Evolutionary conservation across 2,888 invertebrate genomes (phyloP).

Genomic region (Scaptomyza cyrtandrae): DNA sequence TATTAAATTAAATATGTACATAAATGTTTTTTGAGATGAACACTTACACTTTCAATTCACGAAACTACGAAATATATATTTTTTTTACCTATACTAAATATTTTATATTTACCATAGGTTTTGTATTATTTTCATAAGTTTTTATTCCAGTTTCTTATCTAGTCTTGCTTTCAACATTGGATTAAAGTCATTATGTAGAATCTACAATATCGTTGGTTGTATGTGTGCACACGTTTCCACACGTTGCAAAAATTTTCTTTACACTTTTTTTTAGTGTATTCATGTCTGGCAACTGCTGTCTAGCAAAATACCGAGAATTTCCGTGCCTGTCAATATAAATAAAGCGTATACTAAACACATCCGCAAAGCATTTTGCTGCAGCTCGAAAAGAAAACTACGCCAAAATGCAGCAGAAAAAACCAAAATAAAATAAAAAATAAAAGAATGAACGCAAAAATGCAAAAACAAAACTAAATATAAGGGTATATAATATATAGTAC

Average conservation of each 20-base stretch:
- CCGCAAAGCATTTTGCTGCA: slow-evolving; percentile 40
- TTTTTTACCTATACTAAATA: too few relatives aligned
- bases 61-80: too few relatives aligned
- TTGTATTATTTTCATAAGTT: too few relatives aligned
- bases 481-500: slow-evolving; percentile 9
- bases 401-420: slow-evolving; percentile 39
- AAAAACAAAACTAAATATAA: slow-evolving; percentile 1
- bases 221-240: not conserved
- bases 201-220: not conserved
- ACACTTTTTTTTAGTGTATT: slow-evolving; percentile 1
- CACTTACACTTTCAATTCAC: too few relatives aligned
- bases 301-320: slow-evolving; percentile 28
- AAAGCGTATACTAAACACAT: slow-evolving; percentile 56
- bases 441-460: slow-evolving; percentile 3
- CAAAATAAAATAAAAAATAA: not conserved
- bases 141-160: not conserved
- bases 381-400: slow-evolving; percentile 19
- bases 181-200: not conserved
- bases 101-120: too few relatives aligned
- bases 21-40: not conserved
- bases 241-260: slow-evolving; percentile 6
- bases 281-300: slow-evolving; percentile 29
- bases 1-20: not conserved
- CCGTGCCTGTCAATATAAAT: slow-evolving; percentile 58
- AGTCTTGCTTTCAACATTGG: not conserved